Conservation (phyloP, 2,797 vertebrate genomes). For the Chrosomus eos region DNA sequence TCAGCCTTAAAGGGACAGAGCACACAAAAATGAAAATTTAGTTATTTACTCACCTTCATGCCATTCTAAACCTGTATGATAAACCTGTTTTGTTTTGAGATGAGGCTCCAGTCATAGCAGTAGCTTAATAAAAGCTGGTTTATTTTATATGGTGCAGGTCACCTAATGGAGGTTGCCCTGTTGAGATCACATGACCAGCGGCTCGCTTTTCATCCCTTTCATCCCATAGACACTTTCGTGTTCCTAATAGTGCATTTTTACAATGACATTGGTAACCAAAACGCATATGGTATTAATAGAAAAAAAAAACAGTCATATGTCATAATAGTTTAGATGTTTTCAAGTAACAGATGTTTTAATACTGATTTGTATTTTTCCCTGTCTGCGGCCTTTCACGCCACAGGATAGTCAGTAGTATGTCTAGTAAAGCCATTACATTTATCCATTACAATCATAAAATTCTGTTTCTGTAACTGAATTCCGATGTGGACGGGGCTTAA, state of each 20-base stretch:
- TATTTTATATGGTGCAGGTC: neutral
- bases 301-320: neutral
- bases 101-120: neutral
- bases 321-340: neutral
- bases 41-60: neutral
- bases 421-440: neutral
- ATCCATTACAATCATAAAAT: neutral
- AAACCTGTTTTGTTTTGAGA: too few species aligned
- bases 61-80: too few species aligned
- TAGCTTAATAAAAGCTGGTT: neutral
- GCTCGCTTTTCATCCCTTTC: neutral
- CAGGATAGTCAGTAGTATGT: neutral
- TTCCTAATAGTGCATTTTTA: neutral
- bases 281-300: neutral
- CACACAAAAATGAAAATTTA: neutral
- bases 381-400: neutral
- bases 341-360: neutral
- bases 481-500: neutral
- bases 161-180: neutral
- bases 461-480: neutral
- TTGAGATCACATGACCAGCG: neutral
- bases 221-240: neutral
- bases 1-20: constrained; percentile 2
- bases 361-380: neutral
- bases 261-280: neutral